phyloP scores from a whole-genome alignment of 2,113 vertebrate genomes.

The Burhinus bistriatus region DNA sequence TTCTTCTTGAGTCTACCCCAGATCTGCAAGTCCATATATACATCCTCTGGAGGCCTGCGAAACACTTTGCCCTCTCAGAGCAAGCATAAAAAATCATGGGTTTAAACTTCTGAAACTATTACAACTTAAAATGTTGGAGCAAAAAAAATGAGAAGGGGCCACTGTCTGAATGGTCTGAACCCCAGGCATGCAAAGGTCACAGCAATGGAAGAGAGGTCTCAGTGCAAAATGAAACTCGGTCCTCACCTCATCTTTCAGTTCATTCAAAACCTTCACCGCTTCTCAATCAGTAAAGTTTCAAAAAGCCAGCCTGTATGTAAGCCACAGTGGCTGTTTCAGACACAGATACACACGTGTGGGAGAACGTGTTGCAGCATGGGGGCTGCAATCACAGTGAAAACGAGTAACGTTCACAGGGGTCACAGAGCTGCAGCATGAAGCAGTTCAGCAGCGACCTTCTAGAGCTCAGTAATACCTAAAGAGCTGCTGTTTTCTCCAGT shows the following conservation, averaged over 20 bases:
- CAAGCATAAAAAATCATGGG: not conserved
- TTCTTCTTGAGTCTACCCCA: not conserved
- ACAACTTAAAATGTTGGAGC: not conserved
- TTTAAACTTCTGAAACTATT: not conserved
- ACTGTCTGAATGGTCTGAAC: not conserved
- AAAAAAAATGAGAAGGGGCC: not conserved
- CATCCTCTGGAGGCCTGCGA: not conserved
- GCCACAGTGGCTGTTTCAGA: not conserved
- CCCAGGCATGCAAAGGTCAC: not conserved
- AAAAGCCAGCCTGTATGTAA: not conserved
- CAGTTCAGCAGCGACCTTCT: not conserved
- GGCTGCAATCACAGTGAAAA: not conserved
- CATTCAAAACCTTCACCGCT: not conserved
- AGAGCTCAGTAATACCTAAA: not conserved
- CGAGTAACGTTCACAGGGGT: not conserved
- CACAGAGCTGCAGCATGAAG: not conserved
- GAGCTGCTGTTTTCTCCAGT: not conserved
- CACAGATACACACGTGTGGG: not conserved
- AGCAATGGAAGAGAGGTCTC: not conserved
- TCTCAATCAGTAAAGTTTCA: not conserved
- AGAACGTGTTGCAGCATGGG: accelerated
- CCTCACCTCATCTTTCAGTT: not conserved
- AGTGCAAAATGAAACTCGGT: not conserved
- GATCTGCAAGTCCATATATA: not conserved
- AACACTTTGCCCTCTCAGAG: not conserved